Base-by-base conservation (phyloP, 1,140 invertebrate genomes). In the Drosophila kepulauana region DNA sequence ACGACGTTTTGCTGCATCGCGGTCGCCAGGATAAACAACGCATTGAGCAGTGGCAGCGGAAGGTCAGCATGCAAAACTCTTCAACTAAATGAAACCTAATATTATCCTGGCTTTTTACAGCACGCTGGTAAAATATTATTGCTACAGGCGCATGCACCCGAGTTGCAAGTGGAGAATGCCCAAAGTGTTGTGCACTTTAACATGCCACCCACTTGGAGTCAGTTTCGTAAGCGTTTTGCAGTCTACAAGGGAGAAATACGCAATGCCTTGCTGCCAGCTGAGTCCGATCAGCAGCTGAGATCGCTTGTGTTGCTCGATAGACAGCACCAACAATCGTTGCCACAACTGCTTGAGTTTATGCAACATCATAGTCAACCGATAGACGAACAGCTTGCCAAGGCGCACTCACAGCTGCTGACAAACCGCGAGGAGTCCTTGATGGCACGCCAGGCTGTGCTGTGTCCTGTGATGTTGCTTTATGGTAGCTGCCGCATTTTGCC, bases 271-370 rank as follows among this genome's bases (percentile, higher is more conserved):
- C 8, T 43, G 15, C 8, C 11, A 2, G 10, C 4, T 5, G 15
- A 13, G 30, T 10, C 56, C 6, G 6, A 58, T 35, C 28, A 8
- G n/a, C 41, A 49, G 51, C 46, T 73, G 45, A 43, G 52, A 30
- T 15, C 70, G 1, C 52, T 73, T 11, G 5, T 72, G 6, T 28
- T 72, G 11, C 69, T 65, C 6, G 45, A 64, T 5, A 56, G 35
- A 13, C 49, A 38, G n/a, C 20, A 30, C 5, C 15, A 46, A 6
- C 30, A 45, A 30, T 28, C 46, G 35, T 8, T 72, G 61, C 70
- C 70, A 20, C 61, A 72, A n/a, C n/a, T 73, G n/a, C 10, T 67
- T 1, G 64, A 68, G 35, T 73, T 58, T 16, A 54, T 54, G 64
- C 71, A 68, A 16, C 64, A 74, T 16, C 71, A 68, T 46, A 48